Evolutionary conservation across 2,888 invertebrate species (phyloP), one percentile per base, ranked within the genome.

Genomic region (Tenthredo notha): DNA sequence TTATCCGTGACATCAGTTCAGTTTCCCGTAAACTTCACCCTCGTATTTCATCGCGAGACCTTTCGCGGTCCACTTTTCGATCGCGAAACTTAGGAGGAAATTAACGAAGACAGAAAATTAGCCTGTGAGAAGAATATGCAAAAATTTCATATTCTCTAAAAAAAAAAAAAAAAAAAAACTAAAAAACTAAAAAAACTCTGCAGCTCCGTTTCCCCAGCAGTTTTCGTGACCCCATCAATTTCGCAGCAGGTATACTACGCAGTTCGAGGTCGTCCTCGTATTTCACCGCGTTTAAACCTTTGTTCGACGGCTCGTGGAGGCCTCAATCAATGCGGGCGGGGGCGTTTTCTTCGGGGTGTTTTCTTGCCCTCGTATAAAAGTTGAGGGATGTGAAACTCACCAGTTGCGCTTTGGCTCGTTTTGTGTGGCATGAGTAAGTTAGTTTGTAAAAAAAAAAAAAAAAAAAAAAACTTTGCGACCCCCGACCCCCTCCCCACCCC

Each of bases 331-430:
- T 80, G 61, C 40, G 40, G 40, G 18, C 29, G 18, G 21, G 40
- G 40, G 61, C 50, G 54, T 29, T 77, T 77, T n/a, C 54, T 33
- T 40, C 50, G 21, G 50, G 29, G 54, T 77, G 12, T 77, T 54
- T 77, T 77, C 47, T 50, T 77, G 25, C 47, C 50, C 9, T 77
- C 77, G 77, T 54, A 77, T 54, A 77, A 54, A 77, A 77, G 54
- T 77, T 77, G 9, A 33, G 50, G 29, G 10, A 54, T 40, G 77
- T 29, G 54, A 54, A 74, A 54, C 54, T 77, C 77, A 77, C 77
- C 77, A 77, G 77, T 77, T 77, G 77, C 77, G 77, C 77, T 50
- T 77, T 29, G 29, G 77, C 77, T 54, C 50, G 54, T 54, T 29
- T 54, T 33, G 15, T 33, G 15, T n/a, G 29, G 29, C 18, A 33